These are phyloP conservation scores for Nomada ruficornis DNA, from an alignment of 2,888 invertebrate species.

Conservation along the genomic window DNA sequence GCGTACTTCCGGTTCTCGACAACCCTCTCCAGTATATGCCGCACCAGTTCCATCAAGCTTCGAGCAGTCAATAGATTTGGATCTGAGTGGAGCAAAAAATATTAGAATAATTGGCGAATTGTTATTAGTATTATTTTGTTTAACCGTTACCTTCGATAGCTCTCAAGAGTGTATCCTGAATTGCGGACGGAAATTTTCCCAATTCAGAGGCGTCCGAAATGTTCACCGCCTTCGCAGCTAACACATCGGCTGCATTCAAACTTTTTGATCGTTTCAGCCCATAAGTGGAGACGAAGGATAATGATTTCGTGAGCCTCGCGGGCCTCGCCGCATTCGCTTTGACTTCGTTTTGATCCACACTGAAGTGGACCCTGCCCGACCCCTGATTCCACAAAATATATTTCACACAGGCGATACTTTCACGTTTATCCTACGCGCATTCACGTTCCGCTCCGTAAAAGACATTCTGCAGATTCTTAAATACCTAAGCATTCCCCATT, in stretches of 20 bases:
- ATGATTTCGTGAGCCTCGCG: constrained; percentile 81
- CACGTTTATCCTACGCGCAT: constrained; percentile 9
- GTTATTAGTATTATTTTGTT: neutral
- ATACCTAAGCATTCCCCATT: neutral
- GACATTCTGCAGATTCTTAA: neutral
- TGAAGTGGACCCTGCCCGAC: constrained; percentile 80
- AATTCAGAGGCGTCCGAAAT: constrained; percentile 89
- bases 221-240: constrained; percentile 86
- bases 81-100: constrained; percentile 84
- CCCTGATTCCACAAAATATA: constrained; percentile 64
- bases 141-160: constrained; percentile 88
- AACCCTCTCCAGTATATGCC: constrained; percentile 91
- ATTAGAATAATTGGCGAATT: neutral
- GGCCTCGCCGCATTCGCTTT: constrained; percentile 72
- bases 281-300: constrained; percentile 81
- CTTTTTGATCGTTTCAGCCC: constrained; percentile 93
- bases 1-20: constrained; percentile 92
- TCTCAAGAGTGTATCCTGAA: constrained; percentile 90
- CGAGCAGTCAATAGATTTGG: constrained; percentile 91
- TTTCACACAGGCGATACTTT: constrained; percentile 1
- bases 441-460: constrained; percentile 1
- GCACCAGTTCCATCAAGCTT: constrained; percentile 93
- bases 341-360: constrained; percentile 72
- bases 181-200: constrained; percentile 90
- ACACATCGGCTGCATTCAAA: constrained; percentile 90